Evolutionary conservation across 2,797 vertebrate species (phyloP).

Genomic region (Chiroxiphia lanceolata): DNA sequence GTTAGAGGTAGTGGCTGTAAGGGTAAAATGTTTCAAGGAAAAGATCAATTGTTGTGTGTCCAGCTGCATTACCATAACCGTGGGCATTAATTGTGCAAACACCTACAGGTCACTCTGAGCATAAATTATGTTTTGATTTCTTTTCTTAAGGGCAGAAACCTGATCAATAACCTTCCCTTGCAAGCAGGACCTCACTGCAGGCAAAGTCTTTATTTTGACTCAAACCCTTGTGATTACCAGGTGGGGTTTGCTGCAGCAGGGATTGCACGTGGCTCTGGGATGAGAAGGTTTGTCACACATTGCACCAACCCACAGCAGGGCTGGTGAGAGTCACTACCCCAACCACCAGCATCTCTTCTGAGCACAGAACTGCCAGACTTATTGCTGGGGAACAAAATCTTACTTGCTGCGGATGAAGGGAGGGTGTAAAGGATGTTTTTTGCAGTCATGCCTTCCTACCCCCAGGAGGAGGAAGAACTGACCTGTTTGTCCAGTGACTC

Average conservation of each 20-base stretch:
- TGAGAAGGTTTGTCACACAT: not conserved
- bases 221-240: not conserved
- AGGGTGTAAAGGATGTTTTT: not conserved
- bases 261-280: not conserved
- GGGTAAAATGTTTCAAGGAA: constrained; percentile 5
- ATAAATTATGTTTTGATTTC: not conserved
- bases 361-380: not conserved
- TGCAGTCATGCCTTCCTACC: not conserved
- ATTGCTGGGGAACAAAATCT: too few species aligned
- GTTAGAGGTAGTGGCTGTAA: not conserved
- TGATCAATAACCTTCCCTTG: constrained; percentile 27
- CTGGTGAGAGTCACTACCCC: not conserved
- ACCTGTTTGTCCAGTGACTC: not conserved
- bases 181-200: not conserved
- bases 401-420: not conserved
- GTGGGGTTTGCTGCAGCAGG: not conserved
- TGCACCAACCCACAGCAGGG: not conserved
- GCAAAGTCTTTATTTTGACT: not conserved
- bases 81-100: constrained; percentile 17
- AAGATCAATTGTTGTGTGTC: not conserved
- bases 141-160: constrained; percentile 7
- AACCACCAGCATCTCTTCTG: fast-evolving
- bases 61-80: constrained; percentile 11
- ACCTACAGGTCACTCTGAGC: constrained; percentile 3
- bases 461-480: not conserved